Conservation (phyloP, 64 coral and sea anemone species). For the Actinia equina region DNA sequence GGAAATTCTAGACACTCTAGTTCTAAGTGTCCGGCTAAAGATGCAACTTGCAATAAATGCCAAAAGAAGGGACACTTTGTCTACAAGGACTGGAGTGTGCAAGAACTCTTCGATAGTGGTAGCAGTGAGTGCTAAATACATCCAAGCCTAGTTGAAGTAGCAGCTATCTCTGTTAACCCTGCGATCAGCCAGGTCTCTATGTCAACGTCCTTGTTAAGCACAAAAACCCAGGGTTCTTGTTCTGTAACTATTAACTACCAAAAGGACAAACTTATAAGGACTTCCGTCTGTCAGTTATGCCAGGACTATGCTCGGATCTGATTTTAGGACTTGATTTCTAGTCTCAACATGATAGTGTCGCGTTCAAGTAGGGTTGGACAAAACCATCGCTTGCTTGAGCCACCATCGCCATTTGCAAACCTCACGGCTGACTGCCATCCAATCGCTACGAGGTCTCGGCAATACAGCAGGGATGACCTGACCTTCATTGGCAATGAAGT, state of each 20-base stretch:
- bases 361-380: slow-evolving; percentile 5
- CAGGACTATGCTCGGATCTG: slow-evolving; percentile 36
- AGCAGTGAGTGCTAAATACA: slow-evolving; percentile 32
- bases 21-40: no score
- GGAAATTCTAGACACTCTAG: no score
- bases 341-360: slow-evolving; percentile 26
- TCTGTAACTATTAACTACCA: neutral
- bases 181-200: neutral
- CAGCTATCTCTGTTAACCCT: neutral
- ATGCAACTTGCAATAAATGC: no score
- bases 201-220: neutral
- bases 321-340: slow-evolving; percentile 52
- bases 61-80: neutral
- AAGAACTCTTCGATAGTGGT: slow-evolving; percentile 1
- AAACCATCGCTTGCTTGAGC: slow-evolving; percentile 18
- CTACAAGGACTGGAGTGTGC: slow-evolving; percentile 32
- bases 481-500: no score
- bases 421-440: slow-evolving; percentile 40
- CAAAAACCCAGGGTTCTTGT: neutral
- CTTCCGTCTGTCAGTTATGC: neutral
- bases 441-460: no score
- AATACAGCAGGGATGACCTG: no score
- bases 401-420: slow-evolving; percentile 54
- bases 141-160: neutral
- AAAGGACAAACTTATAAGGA: slow-evolving; percentile 25